Percentiles rank a stretch among this genome's conserved stretches.
These are phyloP conservation scores for Cotesia chilonis DNA, from an alignment of 1,140 invertebrate genomes.

Conservation along the genomic window DNA sequence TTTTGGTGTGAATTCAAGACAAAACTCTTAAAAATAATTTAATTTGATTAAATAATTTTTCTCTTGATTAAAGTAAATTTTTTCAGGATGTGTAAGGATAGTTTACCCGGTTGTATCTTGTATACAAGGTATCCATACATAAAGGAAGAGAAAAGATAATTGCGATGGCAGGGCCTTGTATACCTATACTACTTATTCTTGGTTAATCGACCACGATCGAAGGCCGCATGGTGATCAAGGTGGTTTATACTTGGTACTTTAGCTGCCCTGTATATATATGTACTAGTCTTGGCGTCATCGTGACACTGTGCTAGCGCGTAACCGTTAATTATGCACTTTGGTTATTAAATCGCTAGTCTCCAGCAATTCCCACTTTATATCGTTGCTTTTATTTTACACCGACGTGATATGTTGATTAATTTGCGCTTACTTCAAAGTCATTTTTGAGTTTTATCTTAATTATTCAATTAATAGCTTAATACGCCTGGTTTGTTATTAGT, in stretches of 20 bases:
- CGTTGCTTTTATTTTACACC: conserved; percentile 46
- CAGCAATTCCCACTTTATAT: conserved; percentile 49
- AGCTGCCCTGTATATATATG: not conserved
- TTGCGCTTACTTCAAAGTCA: conserved; percentile 23
- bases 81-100: too few relatives aligned
- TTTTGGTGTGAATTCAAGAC: too few relatives aligned
- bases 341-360: conserved; percentile 59
- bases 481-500: not conserved
- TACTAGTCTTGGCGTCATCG: conserved; percentile 37
- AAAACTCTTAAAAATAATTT: too few relatives aligned
- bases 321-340: conserved; percentile 57
- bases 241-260: conserved; percentile 14
- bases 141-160: conserved; percentile 49
- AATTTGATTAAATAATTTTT: too few relatives aligned
- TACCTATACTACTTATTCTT: conserved; percentile 37
- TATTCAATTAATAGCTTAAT: too few relatives aligned
- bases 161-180: conserved; percentile 42
- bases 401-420: conserved; percentile 55
- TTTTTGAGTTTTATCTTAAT: conserved; percentile 16
- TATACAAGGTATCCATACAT: not conserved
- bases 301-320: conserved; percentile 38
- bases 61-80: too few relatives aligned
- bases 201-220: conserved; percentile 56
- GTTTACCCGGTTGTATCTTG: not conserved
- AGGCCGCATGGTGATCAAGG: conserved; percentile 28